Evolutionary conservation across 2,113 vertebrate genomes (phyloP).

Genomic region (Riparia riparia): DNA sequence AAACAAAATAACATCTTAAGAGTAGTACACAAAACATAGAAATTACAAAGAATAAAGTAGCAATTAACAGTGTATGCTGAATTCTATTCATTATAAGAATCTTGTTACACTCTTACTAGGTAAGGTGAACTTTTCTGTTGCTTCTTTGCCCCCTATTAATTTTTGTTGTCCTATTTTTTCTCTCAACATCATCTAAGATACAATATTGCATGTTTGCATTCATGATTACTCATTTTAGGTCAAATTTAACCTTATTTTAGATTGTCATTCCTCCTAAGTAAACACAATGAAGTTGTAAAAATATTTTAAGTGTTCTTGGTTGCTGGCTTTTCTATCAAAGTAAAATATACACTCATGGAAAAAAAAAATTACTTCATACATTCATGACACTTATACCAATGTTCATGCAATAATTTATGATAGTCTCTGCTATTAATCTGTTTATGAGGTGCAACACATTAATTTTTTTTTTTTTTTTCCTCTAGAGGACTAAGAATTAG

Average conservation of each 20-base stretch:
- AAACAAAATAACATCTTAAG: neutral
- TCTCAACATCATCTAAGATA: neutral
- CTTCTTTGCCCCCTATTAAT: neutral
- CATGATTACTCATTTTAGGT: neutral
- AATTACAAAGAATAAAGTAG: neutral
- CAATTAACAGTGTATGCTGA: neutral
- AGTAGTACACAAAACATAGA: neutral
- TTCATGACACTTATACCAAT: neutral
- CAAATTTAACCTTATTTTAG: neutral
- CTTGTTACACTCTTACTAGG: neutral
- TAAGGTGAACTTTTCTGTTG: neutral
- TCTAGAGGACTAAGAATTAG: neutral
- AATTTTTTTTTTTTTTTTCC: neutral
- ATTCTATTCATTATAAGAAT: neutral
- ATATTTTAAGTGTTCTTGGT: neutral
- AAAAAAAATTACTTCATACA: neutral
- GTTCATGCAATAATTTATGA: neutral
- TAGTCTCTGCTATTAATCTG: neutral
- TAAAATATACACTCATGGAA: neutral
- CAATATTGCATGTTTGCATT: accelerated
- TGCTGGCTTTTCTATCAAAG: neutral
- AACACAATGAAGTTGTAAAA: neutral
- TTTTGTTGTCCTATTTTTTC: neutral
- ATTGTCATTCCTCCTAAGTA: neutral
- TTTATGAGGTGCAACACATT: neutral